phyloP scores from a whole-genome alignment of 1,140 invertebrate species.

The Yoshiicerus persimilis region DNA sequence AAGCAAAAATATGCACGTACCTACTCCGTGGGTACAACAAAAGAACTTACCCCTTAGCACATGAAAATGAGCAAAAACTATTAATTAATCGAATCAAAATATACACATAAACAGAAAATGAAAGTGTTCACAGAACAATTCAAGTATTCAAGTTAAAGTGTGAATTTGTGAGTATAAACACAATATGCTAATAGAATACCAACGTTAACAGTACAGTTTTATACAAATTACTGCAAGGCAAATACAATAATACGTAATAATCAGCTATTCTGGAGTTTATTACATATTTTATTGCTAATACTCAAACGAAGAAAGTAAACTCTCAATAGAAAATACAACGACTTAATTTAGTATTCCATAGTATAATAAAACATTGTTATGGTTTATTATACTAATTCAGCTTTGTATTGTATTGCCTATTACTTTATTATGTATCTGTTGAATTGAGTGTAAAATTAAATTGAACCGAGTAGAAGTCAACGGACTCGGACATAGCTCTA shows the following conservation, averaged over 20 bases:
- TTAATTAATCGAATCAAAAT: neutral
- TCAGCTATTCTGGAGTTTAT: neutral
- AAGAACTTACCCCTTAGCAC: too few relatives aligned
- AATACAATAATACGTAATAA: neutral
- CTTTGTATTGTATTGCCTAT: neutral
- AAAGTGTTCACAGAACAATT: neutral
- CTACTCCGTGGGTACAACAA: too few relatives aligned
- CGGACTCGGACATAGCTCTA: neutral
- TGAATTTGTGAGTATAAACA: neutral
- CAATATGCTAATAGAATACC: neutral
- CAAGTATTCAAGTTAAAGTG: neutral
- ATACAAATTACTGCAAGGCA: neutral
- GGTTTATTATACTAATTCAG: neutral
- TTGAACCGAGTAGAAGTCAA: neutral
- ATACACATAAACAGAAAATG: neutral
- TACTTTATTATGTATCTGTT: neutral
- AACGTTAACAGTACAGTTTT: neutral
- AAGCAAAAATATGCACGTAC: too few relatives aligned
- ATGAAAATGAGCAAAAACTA: neutral
- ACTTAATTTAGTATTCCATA: neutral
- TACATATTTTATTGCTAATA: neutral
- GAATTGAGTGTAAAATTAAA: neutral
- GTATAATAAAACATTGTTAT: neutral
- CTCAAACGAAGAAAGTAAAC: neutral
- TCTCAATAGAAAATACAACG: neutral